A percentile compares a stretch with the other conserved stretches of the same genome.
Conservation (phyloP, 64 coral and sea anemone genomes). For the Actinia equina region DNA sequence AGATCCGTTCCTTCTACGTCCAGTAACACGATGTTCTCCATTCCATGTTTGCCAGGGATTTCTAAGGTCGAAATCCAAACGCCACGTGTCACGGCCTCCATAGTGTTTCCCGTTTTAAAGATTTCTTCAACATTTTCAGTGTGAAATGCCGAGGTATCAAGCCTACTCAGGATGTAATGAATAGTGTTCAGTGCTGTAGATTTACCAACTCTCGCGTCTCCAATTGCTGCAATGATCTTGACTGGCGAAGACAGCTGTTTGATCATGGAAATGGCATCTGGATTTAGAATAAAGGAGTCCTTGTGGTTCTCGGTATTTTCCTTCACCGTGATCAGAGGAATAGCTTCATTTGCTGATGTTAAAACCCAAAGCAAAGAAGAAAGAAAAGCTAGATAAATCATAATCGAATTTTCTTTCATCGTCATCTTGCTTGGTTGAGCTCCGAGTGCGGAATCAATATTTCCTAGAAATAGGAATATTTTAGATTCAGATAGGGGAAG, state of each 20-base stretch:
- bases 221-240: constrained; percentile 42
- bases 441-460: too few relatives aligned
- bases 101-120: constrained; percentile 54
- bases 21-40: constrained; percentile 57
- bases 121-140: constrained; percentile 19
- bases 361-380: neutral
- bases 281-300: constrained; percentile 23
- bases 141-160: neutral
- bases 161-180: neutral
- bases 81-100: constrained; percentile 21
- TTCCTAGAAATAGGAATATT: too few relatives aligned
- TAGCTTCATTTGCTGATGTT: neutral
- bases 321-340: neutral
- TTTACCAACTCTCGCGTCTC: constrained; percentile 68
- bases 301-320: neutral
- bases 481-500: too few relatives aligned
- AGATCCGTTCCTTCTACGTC: constrained; percentile 75
- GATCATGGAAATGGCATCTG: constrained; percentile 18
- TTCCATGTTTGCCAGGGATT: constrained; percentile 2
- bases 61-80: neutral
- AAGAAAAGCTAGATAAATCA: neutral
- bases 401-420: neutral
- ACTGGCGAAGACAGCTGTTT: constrained; percentile 34
- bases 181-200: constrained; percentile 74
- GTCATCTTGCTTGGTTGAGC: neutral